Evolutionary conservation across 35 echinoderm and acorn worm species (phyloP).

Genomic region (Holothuria glaberrima): DNA sequence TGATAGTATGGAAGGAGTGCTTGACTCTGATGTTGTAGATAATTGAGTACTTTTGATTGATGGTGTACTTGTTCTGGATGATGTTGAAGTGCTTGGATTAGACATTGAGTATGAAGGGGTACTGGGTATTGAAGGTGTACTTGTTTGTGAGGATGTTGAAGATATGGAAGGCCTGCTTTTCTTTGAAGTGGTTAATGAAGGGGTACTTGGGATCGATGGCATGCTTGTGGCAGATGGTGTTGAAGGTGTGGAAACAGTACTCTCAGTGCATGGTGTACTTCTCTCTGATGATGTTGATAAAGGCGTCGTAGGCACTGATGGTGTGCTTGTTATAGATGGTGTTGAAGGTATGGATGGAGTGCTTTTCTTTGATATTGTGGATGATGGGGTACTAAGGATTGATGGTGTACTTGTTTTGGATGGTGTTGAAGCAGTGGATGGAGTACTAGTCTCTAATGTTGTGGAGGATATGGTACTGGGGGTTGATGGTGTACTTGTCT

Average conservation of each 20-base stretch:
- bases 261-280: not conserved
- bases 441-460: not conserved
- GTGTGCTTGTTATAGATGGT: not conserved
- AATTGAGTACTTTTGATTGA: not conserved
- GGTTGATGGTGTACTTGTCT: not conserved
- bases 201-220: not conserved
- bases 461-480: not conserved
- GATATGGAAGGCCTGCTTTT: not conserved
- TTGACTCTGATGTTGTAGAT: constrained; percentile 1
- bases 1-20: not conserved
- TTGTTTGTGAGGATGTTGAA: not conserved
- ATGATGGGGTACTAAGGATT: not conserved
- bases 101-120: not conserved
- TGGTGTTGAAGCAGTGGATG: not conserved
- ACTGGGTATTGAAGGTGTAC: not conserved
- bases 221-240: not conserved
- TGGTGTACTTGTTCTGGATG: not conserved
- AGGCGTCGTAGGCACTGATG: not conserved
- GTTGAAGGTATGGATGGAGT: not conserved
- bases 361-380: not conserved
- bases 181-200: not conserved
- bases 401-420: not conserved
- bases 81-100: too few relatives aligned
- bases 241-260: not conserved
- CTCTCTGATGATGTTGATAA: not conserved